Conservation (phyloP, 92 coral and sea anemone genomes). For the Porites cylindrica region DNA sequence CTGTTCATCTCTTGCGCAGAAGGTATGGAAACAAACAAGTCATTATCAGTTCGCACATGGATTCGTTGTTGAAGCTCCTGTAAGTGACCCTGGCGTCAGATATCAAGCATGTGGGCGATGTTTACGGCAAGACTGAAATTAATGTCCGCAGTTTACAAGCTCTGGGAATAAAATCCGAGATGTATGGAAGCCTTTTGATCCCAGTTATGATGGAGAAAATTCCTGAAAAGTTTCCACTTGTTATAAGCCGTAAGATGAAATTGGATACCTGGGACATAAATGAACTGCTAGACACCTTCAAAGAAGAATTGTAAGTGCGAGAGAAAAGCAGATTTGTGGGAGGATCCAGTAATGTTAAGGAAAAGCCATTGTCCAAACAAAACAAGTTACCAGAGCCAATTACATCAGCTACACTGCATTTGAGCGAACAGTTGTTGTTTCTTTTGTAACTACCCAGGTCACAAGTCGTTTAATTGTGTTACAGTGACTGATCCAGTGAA, state of each 20-base stretch:
- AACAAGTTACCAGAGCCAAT: constrained; percentile 14
- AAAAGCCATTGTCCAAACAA: constrained; percentile 16
- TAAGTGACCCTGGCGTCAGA: constrained; percentile 4
- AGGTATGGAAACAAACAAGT: constrained; percentile 56
- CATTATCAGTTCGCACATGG: constrained; percentile 59
- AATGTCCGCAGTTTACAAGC: constrained; percentile 52
- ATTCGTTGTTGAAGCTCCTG: constrained; percentile 50
- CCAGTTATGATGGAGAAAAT: constrained; percentile 62
- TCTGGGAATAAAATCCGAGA: constrained; percentile 46
- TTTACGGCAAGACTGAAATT: constrained; percentile 17
- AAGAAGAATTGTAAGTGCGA: constrained; percentile 56
- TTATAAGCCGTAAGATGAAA: constrained; percentile 24
- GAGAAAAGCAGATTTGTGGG: constrained; percentile 47
- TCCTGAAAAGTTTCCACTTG: constrained; percentile 47
- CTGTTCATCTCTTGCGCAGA: constrained; percentile 33
- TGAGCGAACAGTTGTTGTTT: constrained; percentile 15
- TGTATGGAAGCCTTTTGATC: constrained; percentile 56
- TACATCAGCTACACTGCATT: constrained; percentile 8
- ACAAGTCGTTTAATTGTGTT: constrained; percentile 38
- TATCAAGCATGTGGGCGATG: constrained; percentile 1
- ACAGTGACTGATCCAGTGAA: constrained; percentile 56
- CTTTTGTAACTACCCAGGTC: constrained; percentile 37
- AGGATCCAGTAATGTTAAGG: constrained; percentile 20
- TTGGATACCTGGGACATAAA: constrained; percentile 23
- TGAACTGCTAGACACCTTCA: constrained; percentile 40